A percentile compares a stretch with the other conserved stretches of the same genome.
Conservation (phyloP, 2,113 vertebrate species). For the Microtus oregoni region DNA sequence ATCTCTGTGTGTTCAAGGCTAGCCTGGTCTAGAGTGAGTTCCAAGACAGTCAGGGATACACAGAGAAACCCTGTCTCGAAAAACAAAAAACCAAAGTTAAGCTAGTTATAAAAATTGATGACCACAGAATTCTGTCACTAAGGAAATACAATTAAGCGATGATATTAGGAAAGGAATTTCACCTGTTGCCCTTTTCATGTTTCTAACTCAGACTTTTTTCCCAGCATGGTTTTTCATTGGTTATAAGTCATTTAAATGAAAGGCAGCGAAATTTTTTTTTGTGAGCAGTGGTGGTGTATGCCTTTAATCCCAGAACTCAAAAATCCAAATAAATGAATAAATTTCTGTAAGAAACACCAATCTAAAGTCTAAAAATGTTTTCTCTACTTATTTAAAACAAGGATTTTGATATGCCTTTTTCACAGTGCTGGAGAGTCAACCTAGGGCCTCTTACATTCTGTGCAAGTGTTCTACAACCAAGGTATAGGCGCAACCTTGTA, state of each 20-base stretch:
- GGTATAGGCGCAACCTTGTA: neutral
- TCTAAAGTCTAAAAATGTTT: constrained; percentile 17
- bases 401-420: neutral
- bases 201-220: neutral
- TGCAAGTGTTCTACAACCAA: neutral
- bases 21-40: neutral
- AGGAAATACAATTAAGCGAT: constrained; percentile 33
- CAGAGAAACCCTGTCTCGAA: neutral
- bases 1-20: too few relatives aligned
- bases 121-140: constrained; percentile 19
- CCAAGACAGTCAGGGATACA: neutral
- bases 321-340: neutral
- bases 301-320: neutral
- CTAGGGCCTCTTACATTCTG: neutral
- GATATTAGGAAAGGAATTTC: constrained; percentile 36
- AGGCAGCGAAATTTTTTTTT: constrained; percentile 4
- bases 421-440: neutral
- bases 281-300: neutral
- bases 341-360: constrained; percentile 55
- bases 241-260: constrained; percentile 50
- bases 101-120: constrained; percentile 3
- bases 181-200: constrained; percentile 16
- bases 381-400: constrained; percentile 27
- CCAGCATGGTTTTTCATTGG: constrained; percentile 14
- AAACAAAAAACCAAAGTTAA: neutral